Conservation (phyloP, 2,113 vertebrate species). For the Platichthys stellatus region DNA sequence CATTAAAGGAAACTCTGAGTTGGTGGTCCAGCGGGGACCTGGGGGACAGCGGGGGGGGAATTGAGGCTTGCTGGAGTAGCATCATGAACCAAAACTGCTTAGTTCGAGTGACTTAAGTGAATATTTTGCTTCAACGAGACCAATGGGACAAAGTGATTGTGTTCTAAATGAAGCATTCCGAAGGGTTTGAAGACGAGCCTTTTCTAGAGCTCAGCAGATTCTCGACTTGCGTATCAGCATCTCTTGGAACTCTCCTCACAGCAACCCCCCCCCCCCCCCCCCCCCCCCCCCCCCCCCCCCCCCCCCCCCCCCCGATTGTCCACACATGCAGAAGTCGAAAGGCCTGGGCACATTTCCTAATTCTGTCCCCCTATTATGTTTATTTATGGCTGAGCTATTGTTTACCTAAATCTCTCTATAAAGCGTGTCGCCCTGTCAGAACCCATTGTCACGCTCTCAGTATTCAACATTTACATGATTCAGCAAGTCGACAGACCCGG, state of each 20-base stretch:
- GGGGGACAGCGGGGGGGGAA: constrained; percentile 24
- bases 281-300: too few relatives aligned
- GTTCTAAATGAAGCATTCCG: constrained; percentile 64
- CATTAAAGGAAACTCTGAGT: constrained; percentile 66
- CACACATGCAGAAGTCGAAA: constrained; percentile 12
- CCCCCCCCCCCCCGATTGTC: neutral
- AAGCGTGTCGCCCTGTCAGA: constrained; percentile 24
- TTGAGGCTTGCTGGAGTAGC: constrained; percentile 56
- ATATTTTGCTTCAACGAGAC: constrained; percentile 66
- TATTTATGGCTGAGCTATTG: constrained; percentile 32
- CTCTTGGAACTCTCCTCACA: constrained; percentile 46
- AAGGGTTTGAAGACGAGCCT: constrained; percentile 51
- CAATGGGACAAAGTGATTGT: constrained; percentile 71
- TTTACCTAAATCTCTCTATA: constrained; percentile 41
- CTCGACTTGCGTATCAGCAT: constrained; percentile 58
- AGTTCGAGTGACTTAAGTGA: constrained; percentile 64
- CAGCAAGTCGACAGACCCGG: constrained; percentile 14
- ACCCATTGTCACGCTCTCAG: constrained; percentile 20
- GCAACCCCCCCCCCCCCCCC: constrained; percentile 1
- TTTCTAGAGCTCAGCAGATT: constrained; percentile 65
- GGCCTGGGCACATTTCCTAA: constrained; percentile 8
- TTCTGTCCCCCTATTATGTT: constrained; percentile 15
- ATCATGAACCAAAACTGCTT: constrained; percentile 75
- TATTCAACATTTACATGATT: constrained; percentile 24
- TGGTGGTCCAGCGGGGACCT: constrained; percentile 57